phyloP scores from a whole-genome alignment of 2,113 vertebrate genomes.

The Lipotes vexillifer region DNA sequence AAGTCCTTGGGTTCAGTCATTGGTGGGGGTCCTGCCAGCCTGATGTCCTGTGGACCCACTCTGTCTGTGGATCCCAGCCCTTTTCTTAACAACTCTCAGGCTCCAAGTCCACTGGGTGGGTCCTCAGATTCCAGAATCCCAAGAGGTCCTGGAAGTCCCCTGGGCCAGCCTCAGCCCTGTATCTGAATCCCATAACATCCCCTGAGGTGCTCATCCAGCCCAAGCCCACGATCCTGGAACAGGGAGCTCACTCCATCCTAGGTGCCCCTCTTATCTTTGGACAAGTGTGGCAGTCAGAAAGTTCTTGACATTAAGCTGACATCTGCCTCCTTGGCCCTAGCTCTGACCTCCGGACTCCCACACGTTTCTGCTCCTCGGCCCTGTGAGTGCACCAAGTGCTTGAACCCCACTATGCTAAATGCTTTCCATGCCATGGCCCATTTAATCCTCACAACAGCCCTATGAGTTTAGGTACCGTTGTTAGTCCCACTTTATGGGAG shows the following conservation, averaged over 20 bases:
- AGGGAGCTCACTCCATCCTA: not conserved
- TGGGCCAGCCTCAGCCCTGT: not conserved
- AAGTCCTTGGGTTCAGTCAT: not conserved
- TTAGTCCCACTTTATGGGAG: not conserved
- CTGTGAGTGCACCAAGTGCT: not conserved
- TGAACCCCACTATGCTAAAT: not conserved
- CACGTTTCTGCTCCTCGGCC: too few species aligned
- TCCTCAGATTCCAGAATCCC: not conserved
- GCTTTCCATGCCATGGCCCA: not conserved
- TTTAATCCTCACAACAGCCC: not conserved
- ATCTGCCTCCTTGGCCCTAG: not conserved
- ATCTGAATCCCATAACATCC: not conserved
- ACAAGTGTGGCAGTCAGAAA: not conserved
- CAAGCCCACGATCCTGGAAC: not conserved
- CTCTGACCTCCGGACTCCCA: not conserved
- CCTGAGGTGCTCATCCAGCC: not conserved
- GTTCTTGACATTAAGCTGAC: not conserved
- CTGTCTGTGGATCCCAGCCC: not conserved
- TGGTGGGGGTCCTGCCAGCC: not conserved
- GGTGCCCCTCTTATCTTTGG: not conserved
- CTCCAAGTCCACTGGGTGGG: not conserved
- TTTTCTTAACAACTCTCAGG: not conserved
- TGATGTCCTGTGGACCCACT: not conserved
- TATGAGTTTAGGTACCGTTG: not conserved
- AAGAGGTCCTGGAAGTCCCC: not conserved